phyloP scores from a whole-genome alignment of 2,113 vertebrate species.

The Ornithorhynchus anatinus region DNA sequence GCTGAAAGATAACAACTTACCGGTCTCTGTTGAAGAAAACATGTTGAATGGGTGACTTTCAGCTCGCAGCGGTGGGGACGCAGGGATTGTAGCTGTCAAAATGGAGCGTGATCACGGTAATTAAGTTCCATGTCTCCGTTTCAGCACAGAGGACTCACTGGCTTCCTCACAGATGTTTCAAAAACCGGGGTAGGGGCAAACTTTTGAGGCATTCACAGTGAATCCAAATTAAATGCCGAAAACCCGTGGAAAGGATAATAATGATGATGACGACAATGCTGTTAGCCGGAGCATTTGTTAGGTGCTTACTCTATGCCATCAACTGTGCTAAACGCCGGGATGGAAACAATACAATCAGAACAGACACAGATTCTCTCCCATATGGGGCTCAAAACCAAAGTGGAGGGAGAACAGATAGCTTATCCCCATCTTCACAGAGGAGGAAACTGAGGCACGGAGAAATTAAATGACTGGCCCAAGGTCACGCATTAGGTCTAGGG shows the following conservation, averaged over 20 bases:
- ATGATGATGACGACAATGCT: rapidly evolving
- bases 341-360: too few species aligned
- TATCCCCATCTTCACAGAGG: too few species aligned
- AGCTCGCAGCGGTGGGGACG: constrained; percentile 29
- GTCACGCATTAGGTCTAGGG: too few species aligned
- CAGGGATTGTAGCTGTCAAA: constrained; percentile 64
- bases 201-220: neutral
- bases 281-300: too few species aligned
- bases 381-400: too few species aligned
- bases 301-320: too few species aligned
- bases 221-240: neutral
- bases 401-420: too few species aligned
- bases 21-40: constrained; percentile 66
- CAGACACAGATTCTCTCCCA: too few species aligned
- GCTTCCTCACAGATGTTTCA: neutral
- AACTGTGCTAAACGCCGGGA: too few species aligned
- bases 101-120: constrained; percentile 45
- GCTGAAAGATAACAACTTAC: constrained; percentile 70
- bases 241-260: neutral
- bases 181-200: neutral
- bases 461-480: too few species aligned
- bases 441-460: too few species aligned
- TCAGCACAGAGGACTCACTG: constrained; percentile 40
- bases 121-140: constrained; percentile 53
- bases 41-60: constrained; percentile 53